Evolutionary conservation across 2,888 invertebrate genomes (phyloP).

Genomic region (Myopa testacea): DNA sequence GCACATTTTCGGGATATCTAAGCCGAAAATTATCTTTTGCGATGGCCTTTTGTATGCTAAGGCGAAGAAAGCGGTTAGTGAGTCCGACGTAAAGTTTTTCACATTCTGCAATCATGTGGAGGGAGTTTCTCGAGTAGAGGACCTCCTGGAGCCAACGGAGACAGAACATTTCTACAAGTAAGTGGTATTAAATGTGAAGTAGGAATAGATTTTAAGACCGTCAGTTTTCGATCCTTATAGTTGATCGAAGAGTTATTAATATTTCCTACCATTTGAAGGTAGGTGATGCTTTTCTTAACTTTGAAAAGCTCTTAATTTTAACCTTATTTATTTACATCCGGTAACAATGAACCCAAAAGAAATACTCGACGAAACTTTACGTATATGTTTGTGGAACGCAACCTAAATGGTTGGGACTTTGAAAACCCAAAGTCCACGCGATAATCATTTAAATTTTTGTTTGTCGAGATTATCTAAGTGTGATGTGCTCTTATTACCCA

Average conservation of each 20-base stretch:
- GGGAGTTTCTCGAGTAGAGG: constrained; percentile 43
- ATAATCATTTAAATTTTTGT: background rate
- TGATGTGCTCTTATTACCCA: background rate
- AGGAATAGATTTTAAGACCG: too few relatives aligned
- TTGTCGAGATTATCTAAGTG: background rate
- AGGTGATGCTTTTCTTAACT: too few relatives aligned
- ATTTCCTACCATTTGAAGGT: too few relatives aligned
- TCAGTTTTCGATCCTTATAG: too few relatives aligned
- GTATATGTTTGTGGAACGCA: too few relatives aligned
- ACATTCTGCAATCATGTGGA: constrained; percentile 49
- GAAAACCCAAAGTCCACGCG: too few relatives aligned
- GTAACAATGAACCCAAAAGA: too few relatives aligned
- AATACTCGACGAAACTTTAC: too few relatives aligned
- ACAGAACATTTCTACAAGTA: constrained; percentile 1
- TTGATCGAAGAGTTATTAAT: too few relatives aligned
- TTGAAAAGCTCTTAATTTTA: too few relatives aligned
- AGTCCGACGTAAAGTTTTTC: constrained; percentile 46
- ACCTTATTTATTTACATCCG: too few relatives aligned
- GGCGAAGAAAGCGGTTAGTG: constrained; percentile 45
- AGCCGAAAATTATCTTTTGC: constrained; percentile 56
- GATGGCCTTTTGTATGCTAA: constrained; percentile 47
- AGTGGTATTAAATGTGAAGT: background rate
- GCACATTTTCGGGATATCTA: constrained; percentile 51
- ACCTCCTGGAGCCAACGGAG: constrained; percentile 27
- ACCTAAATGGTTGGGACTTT: too few relatives aligned